These are phyloP conservation scores for Barbus barbus DNA, from an alignment of 2,113 vertebrate species.

Conservation along the genomic window DNA sequence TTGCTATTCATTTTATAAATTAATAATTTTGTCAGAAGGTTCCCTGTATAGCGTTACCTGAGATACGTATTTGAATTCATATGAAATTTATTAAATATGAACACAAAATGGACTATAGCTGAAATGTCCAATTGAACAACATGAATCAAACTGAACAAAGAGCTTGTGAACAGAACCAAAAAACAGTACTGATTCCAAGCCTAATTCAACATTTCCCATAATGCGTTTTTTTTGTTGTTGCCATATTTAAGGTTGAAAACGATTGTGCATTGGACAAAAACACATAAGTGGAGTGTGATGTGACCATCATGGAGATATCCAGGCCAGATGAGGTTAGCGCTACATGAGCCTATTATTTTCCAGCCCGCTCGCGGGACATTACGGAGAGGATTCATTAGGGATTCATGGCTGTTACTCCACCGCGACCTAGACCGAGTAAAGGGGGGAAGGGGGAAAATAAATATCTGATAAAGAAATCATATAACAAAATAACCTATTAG, in stretches of 20 bases:
- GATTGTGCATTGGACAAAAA: slow-evolving; percentile 20
- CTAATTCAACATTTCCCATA: neutral
- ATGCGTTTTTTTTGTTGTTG: neutral
- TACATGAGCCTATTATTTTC: slow-evolving; percentile 65
- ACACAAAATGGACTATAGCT: neutral
- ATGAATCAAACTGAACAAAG: neutral
- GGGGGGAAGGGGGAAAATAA: slow-evolving; percentile 55
- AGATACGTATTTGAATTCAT: neutral
- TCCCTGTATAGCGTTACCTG: neutral
- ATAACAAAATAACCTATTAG: slow-evolving; percentile 78
- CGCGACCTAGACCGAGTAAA: slow-evolving; percentile 60
- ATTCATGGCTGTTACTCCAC: slow-evolving; percentile 65
- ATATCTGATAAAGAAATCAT: slow-evolving; percentile 75
- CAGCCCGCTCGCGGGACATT: slow-evolving; percentile 61
- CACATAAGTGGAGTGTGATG: slow-evolving; percentile 38
- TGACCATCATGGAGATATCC: slow-evolving; percentile 54
- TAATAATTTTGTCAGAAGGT: neutral
- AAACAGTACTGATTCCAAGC: neutral
- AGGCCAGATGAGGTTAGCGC: slow-evolving; percentile 53
- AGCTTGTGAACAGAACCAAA: neutral
- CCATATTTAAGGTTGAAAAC: neutral
- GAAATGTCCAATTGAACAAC: neutral
- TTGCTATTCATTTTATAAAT: neutral
- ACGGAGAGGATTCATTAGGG: slow-evolving; percentile 70
- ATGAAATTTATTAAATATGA: neutral